phyloP scores from a whole-genome alignment of 2,113 vertebrate species.

The Athene noctua region DNA sequence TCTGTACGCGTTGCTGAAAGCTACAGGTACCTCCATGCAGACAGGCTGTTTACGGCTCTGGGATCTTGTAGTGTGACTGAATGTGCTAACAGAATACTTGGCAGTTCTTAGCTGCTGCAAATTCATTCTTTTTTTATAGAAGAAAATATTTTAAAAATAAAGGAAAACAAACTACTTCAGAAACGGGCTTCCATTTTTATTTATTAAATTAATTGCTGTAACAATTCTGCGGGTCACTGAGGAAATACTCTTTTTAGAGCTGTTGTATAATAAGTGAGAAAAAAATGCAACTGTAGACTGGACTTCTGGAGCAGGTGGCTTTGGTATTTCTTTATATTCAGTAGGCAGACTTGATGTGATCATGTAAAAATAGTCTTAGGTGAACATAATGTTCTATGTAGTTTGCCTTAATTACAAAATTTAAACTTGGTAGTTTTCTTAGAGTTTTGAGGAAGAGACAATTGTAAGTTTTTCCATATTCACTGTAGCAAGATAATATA shows the following conservation, averaged over 20 bases:
- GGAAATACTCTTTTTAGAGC: neutral
- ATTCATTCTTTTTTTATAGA: rapidly evolving
- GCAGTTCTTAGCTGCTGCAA: neutral
- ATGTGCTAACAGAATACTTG: neutral
- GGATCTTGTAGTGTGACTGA: neutral
- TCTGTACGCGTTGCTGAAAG: neutral
- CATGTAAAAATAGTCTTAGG: neutral
- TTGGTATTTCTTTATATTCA: neutral
- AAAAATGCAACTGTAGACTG: neutral
- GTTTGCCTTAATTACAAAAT: neutral
- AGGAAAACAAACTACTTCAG: neutral
- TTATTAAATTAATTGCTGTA: neutral
- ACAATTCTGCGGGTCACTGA: neutral
- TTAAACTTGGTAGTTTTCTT: neutral
- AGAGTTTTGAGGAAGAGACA: neutral
- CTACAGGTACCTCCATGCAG: neutral
- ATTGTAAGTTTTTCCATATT: neutral
- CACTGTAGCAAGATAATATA: neutral
- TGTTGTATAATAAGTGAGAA: neutral
- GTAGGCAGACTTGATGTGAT: neutral
- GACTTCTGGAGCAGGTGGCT: neutral
- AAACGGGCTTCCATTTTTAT: neutral
- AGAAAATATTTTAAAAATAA: neutral
- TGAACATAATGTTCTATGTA: neutral
- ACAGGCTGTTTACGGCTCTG: neutral